These are phyloP conservation scores for Atherix ibis DNA, from an alignment of 2,888 invertebrate species.

Conservation along the genomic window DNA sequence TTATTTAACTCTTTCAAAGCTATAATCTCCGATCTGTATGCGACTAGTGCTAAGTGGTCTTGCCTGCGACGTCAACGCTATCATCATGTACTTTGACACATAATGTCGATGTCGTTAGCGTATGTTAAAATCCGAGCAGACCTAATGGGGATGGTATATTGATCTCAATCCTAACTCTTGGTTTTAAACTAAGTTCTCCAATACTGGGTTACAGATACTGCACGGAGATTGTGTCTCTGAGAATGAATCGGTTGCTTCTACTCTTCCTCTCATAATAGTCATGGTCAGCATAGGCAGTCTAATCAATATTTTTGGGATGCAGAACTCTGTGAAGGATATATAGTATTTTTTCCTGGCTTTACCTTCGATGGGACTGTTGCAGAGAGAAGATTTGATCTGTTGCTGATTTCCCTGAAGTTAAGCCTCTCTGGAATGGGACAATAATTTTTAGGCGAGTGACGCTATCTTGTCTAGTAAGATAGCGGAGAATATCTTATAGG, in stretches of 20 bases:
- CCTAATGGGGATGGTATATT: not conserved
- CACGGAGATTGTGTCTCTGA: not conserved
- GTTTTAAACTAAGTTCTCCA: no score
- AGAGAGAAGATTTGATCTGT: not conserved
- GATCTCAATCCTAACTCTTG: no score
- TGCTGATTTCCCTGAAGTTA: not conserved
- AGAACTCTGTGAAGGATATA: not conserved
- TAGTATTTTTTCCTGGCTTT: not conserved
- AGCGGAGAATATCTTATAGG: not conserved
- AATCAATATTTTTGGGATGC: not conserved
- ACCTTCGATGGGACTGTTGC: not conserved
- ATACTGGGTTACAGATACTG: not conserved
- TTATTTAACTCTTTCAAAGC: no score
- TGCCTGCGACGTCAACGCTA: no score
- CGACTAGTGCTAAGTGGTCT: no score
- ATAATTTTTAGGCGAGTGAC: not conserved
- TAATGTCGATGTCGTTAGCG: not conserved
- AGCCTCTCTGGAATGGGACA: not conserved
- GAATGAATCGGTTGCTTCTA: not conserved
- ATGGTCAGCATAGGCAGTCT: not conserved
- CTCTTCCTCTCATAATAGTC: not conserved
- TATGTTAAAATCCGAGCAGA: not conserved
- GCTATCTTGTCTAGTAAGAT: not conserved
- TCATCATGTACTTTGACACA: not conserved
- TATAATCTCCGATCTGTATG: no score